A percentile compares a stretch with the other conserved stretches of the same genome.
phyloP scores from a whole-genome alignment of 1,140 invertebrate species.

The Micrasema minimum region DNA sequence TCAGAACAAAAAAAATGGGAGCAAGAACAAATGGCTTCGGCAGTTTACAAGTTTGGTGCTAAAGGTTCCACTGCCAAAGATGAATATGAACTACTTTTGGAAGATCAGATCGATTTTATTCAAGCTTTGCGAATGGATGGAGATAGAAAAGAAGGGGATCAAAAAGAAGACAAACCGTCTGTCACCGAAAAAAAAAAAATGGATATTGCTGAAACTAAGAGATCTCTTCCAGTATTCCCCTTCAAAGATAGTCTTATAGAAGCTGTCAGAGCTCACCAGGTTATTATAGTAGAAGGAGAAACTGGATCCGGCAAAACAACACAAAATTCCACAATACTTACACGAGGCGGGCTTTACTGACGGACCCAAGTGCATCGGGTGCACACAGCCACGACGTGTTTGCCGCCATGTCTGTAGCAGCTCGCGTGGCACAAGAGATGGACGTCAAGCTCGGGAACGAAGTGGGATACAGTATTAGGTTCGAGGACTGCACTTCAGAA shows the following conservation, averaged over 20 bases:
- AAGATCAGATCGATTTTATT: constrained; percentile 98
- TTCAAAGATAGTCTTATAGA: constrained; percentile 90
- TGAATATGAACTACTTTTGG: constrained; percentile 93
- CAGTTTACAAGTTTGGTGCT: constrained; percentile 92
- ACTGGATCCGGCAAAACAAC: constrained; percentile 99
- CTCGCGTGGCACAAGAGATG: constrained; percentile 99
- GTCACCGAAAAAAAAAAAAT: constrained; percentile 81
- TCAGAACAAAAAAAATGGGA: constrained; percentile 99
- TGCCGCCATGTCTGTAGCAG: constrained; percentile 99
- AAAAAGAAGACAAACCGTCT: constrained; percentile 70
- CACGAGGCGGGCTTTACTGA: constrained; percentile 90
- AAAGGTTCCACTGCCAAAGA: constrained; percentile 76
- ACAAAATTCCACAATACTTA: constrained; percentile 97
- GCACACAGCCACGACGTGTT: constrained; percentile 97
- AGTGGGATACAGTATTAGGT: constrained; percentile 98
- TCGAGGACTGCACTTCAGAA: constrained; percentile 98
- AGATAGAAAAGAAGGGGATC: constrained; percentile 70
- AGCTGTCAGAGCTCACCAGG: constrained; percentile 89
- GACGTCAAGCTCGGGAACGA: constrained; percentile 97
- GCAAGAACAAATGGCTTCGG: constrained; percentile 95
- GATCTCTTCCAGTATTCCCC: constrained; percentile 93
- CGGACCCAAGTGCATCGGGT: constrained; percentile 89
- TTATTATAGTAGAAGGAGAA: constrained; percentile 97
- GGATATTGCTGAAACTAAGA: constrained; percentile 92
- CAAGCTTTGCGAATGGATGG: constrained; percentile 92